Percentiles rank a stretch among this genome's conserved stretches.
phyloP scores from a whole-genome alignment of 2,888 invertebrate genomes.

The Diaphora mendica region DNA sequence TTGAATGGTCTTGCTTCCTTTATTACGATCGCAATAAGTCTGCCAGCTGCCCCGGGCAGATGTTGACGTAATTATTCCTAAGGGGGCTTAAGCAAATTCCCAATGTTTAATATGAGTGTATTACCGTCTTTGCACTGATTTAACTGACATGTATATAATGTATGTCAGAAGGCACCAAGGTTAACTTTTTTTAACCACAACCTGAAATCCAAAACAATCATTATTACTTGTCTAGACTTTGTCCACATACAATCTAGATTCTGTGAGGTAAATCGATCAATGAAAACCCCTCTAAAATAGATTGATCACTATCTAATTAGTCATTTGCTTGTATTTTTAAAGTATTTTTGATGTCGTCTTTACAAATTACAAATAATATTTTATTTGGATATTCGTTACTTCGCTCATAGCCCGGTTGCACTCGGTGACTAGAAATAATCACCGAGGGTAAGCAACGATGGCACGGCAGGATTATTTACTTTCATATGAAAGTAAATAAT shows the following conservation, averaged over 20 bases:
- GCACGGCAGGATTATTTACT: no score
- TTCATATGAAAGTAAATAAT: no score
- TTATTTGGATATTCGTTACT: background rate
- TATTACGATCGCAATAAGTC: slow-evolving; percentile 66
- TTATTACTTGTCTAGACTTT: background rate
- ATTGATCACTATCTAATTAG: no score
- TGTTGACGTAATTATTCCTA: slow-evolving; percentile 65
- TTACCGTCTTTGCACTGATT: background rate
- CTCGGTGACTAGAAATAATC: no score
- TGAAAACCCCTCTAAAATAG: no score
- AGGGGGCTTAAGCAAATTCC: slow-evolving; percentile 54
- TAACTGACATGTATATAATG: background rate
- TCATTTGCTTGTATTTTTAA: background rate
- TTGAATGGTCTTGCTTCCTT: slow-evolving; percentile 66
- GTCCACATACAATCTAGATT: no score
- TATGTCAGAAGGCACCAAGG: background rate
- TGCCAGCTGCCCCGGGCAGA: slow-evolving; percentile 70
- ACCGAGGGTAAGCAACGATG: no score
- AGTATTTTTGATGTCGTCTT: background rate
- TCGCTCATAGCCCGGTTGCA: no score
- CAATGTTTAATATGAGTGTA: slow-evolving; percentile 29
- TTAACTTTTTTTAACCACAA: background rate
- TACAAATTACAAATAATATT: background rate
- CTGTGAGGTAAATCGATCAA: background rate
- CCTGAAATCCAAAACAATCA: background rate